Conservation (phyloP, 2,888 invertebrate species). For the Ramazzottius varieornatus region DNA sequence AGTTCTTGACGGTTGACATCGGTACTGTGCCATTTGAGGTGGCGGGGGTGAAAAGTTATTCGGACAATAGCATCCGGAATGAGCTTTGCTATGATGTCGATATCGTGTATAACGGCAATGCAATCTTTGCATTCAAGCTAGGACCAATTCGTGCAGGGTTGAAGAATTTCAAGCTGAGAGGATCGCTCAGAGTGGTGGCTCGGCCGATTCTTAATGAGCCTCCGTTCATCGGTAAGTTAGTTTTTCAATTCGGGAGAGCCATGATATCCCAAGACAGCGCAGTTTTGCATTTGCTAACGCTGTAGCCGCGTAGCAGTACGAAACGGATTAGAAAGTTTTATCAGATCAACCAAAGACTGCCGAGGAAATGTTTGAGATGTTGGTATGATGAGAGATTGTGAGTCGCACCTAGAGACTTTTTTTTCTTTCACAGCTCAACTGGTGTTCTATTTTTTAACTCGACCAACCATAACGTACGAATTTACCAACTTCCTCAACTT, state of each 20-base stretch:
- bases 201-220: neutral
- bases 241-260: too few species aligned
- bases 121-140: neutral
- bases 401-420: too few species aligned
- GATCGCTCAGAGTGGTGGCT: neutral
- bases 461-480: neutral
- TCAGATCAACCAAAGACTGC: too few species aligned
- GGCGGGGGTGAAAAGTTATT: neutral
- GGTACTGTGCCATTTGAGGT: neutral
- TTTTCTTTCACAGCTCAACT: too few species aligned
- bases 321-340: too few species aligned
- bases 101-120: neutral
- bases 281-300: too few species aligned
- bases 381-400: too few species aligned
- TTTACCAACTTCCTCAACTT: slow-evolving; percentile 3
- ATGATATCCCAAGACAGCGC: too few species aligned
- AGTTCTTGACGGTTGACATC: neutral
- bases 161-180: neutral
- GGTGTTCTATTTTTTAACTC: neutral
- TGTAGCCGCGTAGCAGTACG: too few species aligned
- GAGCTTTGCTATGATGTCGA: neutral
- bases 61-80: neutral
- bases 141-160: neutral
- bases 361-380: too few species aligned
- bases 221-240: neutral